Percentiles rank a stretch among this genome's conserved stretches.
phyloP scores from a whole-genome alignment of 2,113 vertebrate species.

The Bambusicola thoracicus region DNA sequence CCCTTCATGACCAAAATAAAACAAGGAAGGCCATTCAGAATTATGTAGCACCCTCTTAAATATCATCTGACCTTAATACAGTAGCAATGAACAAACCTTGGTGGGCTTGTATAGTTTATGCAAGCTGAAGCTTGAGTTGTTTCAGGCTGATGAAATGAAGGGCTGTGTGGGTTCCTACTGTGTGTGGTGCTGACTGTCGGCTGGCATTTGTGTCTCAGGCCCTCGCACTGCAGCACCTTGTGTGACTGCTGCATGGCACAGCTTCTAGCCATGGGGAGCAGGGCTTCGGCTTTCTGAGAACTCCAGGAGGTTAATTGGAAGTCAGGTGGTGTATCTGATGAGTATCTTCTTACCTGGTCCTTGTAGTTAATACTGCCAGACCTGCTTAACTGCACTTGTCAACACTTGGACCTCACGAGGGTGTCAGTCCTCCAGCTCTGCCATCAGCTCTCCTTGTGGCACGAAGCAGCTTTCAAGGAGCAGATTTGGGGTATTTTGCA shows the following conservation, averaged over 20 bases:
- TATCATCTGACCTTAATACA: background rate
- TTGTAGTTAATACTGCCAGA: background rate
- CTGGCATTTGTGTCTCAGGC: slow-evolving; percentile 7
- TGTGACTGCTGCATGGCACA: background rate
- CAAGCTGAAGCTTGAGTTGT: background rate
- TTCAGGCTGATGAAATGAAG: slow-evolving; percentile 12
- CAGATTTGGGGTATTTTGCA: background rate
- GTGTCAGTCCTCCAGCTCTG: background rate
- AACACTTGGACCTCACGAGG: background rate
- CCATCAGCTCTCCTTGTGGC: background rate
- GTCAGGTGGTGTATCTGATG: background rate
- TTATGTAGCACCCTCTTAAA: background rate
- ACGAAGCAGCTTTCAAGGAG: background rate
- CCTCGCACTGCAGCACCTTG: background rate
- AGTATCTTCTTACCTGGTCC: background rate
- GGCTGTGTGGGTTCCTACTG: background rate
- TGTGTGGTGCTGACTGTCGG: slow-evolving; percentile 12
- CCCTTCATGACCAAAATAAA: background rate
- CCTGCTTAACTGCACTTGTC: background rate
- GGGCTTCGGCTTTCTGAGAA: background rate
- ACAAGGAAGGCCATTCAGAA: background rate
- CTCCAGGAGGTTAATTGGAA: background rate
- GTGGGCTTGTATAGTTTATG: background rate
- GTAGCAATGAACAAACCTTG: background rate
- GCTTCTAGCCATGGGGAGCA: background rate